These are phyloP conservation scores for Burhinus oedicnemus DNA, from an alignment of 2,113 vertebrate genomes.

Conservation along the genomic window DNA sequence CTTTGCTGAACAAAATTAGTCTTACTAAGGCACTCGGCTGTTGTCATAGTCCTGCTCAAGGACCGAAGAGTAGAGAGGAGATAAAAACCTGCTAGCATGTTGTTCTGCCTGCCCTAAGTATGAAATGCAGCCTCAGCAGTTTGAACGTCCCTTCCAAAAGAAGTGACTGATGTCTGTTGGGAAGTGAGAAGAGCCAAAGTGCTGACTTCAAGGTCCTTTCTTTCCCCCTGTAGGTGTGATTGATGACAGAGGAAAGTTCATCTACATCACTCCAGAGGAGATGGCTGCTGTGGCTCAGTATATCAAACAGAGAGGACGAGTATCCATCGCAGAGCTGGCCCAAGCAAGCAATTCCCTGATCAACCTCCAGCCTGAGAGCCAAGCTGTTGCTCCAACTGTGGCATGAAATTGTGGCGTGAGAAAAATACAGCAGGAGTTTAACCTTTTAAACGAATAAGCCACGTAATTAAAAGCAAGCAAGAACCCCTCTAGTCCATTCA, in stretches of 20 bases:
- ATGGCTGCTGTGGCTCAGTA: slow-evolving; percentile 88
- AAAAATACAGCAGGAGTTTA: neutral
- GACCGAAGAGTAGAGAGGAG: neutral
- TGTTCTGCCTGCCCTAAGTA: neutral
- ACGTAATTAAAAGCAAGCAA: neutral
- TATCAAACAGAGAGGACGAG: slow-evolving; percentile 87
- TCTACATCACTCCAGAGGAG: slow-evolving; percentile 93
- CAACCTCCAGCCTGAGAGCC: slow-evolving; percentile 81
- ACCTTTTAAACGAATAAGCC: neutral
- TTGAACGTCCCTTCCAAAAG: neutral
- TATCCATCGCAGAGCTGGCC: slow-evolving; percentile 92
- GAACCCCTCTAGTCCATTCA: accelerated
- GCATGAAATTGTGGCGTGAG: neutral
- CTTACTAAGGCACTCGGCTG: neutral
- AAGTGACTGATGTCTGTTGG: neutral
- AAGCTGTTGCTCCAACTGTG: slow-evolving; percentile 6
- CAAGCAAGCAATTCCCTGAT: slow-evolving; percentile 93
- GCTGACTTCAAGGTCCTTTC: neutral
- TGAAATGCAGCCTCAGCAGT: neutral
- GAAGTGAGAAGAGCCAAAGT: neutral
- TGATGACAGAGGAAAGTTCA: slow-evolving; percentile 97
- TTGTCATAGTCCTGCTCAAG: neutral
- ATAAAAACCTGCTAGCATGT: neutral
- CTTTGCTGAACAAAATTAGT: neutral
- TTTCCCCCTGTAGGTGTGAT: slow-evolving; percentile 85